Conservation (phyloP, 2,888 invertebrate species). For the Brachyptera risi region DNA sequence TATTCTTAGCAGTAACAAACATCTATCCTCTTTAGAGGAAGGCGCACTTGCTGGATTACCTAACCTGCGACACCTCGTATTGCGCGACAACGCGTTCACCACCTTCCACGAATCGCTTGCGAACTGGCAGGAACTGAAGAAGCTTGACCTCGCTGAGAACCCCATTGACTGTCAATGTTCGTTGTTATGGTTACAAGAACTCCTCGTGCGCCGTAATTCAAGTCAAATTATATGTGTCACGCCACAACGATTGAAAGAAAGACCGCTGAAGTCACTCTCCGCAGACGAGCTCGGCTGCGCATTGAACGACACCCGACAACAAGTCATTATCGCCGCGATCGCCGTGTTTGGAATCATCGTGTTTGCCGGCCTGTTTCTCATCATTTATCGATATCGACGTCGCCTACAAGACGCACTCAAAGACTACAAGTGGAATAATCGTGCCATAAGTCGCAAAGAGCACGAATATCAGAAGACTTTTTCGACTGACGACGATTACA, state of each 20-base stretch:
- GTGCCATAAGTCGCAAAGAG: constrained; percentile 69
- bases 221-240: constrained; percentile 56
- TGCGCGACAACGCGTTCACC: constrained; percentile 73
- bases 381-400: constrained; percentile 75
- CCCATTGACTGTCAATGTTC: constrained; percentile 78
- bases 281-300: constrained; percentile 79
- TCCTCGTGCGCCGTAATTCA: constrained; percentile 65
- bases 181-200: constrained; percentile 71
- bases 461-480: constrained; percentile 88
- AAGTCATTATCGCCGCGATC: constrained; percentile 72
- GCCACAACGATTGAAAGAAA: constrained; percentile 68
- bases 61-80: constrained; percentile 68
- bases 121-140: constrained; percentile 71
- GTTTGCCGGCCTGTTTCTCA: constrained; percentile 64
- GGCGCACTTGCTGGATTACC: constrained; percentile 74
- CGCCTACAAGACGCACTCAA: constrained; percentile 77
- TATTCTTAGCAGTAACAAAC: constrained; percentile 72
- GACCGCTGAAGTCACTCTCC: constrained; percentile 61
- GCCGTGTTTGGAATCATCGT: constrained; percentile 70
- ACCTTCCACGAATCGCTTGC: constrained; percentile 74
- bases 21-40: constrained; percentile 66
- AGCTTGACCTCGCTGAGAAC: constrained; percentile 76
- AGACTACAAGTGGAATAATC: constrained; percentile 76
- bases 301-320: constrained; percentile 71
- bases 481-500: constrained; percentile 76